Percentiles rank a stretch among this genome's conserved stretches.
Conservation (phyloP, 2,888 invertebrate species). For the Brachypterus glaber region DNA sequence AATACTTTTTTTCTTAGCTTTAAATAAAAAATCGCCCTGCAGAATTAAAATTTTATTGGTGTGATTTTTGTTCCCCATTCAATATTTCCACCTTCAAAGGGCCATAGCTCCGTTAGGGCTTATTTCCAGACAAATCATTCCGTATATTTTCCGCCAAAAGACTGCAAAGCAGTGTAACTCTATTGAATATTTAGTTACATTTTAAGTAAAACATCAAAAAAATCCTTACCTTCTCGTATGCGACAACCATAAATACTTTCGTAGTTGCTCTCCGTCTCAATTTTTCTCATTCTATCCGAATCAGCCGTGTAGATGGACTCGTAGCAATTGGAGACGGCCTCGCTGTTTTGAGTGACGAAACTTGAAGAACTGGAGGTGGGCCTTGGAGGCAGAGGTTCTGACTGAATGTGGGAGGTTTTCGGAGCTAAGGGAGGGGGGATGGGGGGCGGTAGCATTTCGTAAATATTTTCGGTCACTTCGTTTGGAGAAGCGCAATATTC, state of each 20-base stretch:
- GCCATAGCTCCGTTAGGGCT: too few species aligned
- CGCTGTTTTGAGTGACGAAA: constrained; percentile 46
- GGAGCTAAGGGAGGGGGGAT: constrained; percentile 35
- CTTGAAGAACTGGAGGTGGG: constrained; percentile 26
- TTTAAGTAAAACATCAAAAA: too few species aligned
- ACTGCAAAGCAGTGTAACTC: too few species aligned
- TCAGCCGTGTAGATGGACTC: constrained; percentile 43
- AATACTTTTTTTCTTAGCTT: too few species aligned
- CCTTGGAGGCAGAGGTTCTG: constrained; percentile 43
- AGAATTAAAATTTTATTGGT: too few species aligned
- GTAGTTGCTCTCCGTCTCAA: constrained; percentile 22
- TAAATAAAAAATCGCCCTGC: too few species aligned
- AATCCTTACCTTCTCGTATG: constrained; percentile 20
- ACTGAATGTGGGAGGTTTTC: constrained; percentile 28
- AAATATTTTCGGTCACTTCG: constrained; percentile 47
- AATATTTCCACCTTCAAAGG: too few species aligned
- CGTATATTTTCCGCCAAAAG: too few species aligned
- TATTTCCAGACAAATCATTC: too few species aligned
- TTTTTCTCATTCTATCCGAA: constrained; percentile 7
- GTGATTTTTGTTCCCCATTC: too few species aligned
- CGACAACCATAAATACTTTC: constrained; percentile 29
- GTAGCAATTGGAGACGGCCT: constrained; percentile 49
- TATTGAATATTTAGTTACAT: too few species aligned
- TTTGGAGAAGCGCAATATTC: constrained; percentile 43
- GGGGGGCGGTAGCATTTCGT: constrained; percentile 42